A percentile compares a stretch with the other conserved stretches of the same genome.
Evolutionary conservation across 1,140 invertebrate genomes (phyloP).

Genomic region (Saccostrea echinata): DNA sequence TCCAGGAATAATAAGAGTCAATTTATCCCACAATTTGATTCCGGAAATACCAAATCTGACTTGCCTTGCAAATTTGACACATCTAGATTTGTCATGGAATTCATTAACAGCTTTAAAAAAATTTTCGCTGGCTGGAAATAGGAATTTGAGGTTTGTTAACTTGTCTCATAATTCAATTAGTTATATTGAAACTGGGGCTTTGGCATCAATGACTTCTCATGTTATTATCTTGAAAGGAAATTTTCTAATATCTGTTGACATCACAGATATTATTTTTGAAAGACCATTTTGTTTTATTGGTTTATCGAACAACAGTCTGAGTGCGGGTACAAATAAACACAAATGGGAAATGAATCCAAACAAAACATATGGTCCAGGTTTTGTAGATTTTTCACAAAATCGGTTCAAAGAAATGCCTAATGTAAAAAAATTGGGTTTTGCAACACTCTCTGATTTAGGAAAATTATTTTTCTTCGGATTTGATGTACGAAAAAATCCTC

Average conservation of each 20-base stretch:
- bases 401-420: not conserved
- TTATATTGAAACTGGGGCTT: not conserved
- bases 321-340: not conserved
- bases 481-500: not conserved
- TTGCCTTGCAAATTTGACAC: not conserved
- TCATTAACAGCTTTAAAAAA: not conserved
- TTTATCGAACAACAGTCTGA: not conserved
- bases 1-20: not conserved
- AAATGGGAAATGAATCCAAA: not conserved
- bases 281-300: not conserved
- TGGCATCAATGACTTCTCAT: not conserved
- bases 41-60: not conserved
- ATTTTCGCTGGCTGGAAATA: not conserved
- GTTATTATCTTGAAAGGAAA: not conserved
- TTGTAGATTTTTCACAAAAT: not conserved
- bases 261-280: not conserved
- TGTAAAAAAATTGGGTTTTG: not conserved
- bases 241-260: not conserved
- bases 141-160: not conserved
- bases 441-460: not conserved
- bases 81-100: not conserved
- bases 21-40: not conserved
- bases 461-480: not conserved
- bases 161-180: not conserved
- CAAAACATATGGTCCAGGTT: not conserved